Percentiles rank a stretch among this genome's conserved stretches.
phyloP scores from a whole-genome alignment of 2,888 invertebrate genomes.

The Drosophila testacea region DNA sequence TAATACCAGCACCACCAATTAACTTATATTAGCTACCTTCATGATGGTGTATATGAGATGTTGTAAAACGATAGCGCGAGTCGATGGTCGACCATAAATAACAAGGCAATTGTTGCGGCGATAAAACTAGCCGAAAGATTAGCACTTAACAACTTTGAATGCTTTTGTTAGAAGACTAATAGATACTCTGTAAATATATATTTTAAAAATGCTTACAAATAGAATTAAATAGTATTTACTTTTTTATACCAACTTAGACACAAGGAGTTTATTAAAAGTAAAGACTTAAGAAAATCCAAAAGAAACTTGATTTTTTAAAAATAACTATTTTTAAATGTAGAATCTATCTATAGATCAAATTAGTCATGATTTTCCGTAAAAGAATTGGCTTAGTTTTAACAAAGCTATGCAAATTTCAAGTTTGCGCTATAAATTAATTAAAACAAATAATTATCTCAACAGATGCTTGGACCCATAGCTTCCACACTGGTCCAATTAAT shows the following conservation, averaged over 20 bases:
- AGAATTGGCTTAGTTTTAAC: too few species aligned
- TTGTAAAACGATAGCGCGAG: slow-evolving; percentile 38
- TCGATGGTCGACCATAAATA: slow-evolving; percentile 38
- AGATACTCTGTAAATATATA: background rate
- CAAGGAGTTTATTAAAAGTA: too few species aligned
- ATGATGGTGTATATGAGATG: slow-evolving; percentile 11
- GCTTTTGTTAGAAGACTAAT: too few species aligned
- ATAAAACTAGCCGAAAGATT: slow-evolving; percentile 36
- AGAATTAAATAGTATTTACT: too few species aligned
- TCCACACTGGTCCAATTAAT: slow-evolving; percentile 73
- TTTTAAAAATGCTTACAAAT: background rate
- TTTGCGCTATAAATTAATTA: too few species aligned
- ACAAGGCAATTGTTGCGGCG: slow-evolving; percentile 24
- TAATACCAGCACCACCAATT: slow-evolving; percentile 14
- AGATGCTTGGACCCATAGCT: slow-evolving; percentile 66
- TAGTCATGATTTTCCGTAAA: too few species aligned
- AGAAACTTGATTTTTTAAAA: too few species aligned
- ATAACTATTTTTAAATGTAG: too few species aligned
- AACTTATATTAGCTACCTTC: slow-evolving; percentile 14
- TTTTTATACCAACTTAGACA: too few species aligned
- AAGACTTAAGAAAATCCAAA: too few species aligned
- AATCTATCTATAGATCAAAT: too few species aligned
- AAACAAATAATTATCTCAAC: background rate
- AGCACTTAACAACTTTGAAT: background rate
- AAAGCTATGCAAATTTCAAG: too few species aligned